A percentile compares a stretch with the other conserved stretches of the same genome.
phyloP scores from a whole-genome alignment of 1,140 invertebrate genomes.

The Rhyacophila brunnea region DNA sequence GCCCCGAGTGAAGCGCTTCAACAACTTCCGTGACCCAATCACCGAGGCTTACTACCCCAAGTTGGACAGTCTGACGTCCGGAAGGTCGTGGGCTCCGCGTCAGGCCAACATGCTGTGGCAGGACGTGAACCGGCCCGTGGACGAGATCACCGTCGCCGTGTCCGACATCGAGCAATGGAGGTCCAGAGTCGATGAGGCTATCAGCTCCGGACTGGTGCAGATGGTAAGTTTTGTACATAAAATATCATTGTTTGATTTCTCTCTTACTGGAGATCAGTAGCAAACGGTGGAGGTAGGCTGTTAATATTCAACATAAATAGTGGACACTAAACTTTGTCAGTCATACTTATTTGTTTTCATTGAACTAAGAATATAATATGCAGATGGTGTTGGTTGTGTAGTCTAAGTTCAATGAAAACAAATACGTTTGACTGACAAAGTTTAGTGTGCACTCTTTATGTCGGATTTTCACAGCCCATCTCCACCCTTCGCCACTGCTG shows the following conservation, averaged over 20 bases:
- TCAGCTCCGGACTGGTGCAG: slow-evolving; percentile 61
- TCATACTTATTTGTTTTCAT: too few relatives aligned
- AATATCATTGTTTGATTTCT: background rate
- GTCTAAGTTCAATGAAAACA: too few relatives aligned
- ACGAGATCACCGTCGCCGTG: slow-evolving; percentile 61
- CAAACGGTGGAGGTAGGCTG: background rate
- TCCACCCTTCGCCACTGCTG: too few relatives aligned
- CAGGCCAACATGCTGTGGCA: slow-evolving; percentile 53
- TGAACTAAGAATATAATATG: too few relatives aligned
- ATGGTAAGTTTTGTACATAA: slow-evolving; percentile 5
- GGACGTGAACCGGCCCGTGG: slow-evolving; percentile 58
- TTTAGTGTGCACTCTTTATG: too few relatives aligned
- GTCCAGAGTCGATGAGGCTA: slow-evolving; percentile 67
- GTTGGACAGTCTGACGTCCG: slow-evolving; percentile 59
- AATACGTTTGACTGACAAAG: too few relatives aligned
- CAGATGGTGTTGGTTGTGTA: too few relatives aligned
- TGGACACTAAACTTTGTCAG: too few relatives aligned
- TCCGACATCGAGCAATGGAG: slow-evolving; percentile 66
- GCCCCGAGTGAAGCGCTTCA: slow-evolving; percentile 52
- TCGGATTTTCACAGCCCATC: too few relatives aligned
- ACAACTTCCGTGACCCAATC: slow-evolving; percentile 54
- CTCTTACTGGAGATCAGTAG: background rate
- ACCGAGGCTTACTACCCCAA: slow-evolving; percentile 61
- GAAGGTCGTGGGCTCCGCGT: slow-evolving; percentile 63
- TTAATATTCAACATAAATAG: too few relatives aligned